Conservation (phyloP, 2,888 invertebrate species). For the Aquatica leii region DNA sequence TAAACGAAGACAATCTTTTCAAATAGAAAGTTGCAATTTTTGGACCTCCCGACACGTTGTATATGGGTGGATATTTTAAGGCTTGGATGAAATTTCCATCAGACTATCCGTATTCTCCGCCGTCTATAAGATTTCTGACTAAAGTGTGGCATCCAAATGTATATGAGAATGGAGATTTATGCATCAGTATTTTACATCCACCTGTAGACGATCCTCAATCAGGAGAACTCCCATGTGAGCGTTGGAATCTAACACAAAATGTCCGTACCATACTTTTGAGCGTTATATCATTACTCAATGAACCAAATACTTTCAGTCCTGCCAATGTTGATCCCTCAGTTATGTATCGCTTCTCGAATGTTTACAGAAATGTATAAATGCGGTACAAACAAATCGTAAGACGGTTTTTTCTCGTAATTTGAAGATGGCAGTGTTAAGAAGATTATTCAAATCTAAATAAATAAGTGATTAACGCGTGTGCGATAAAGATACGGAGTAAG, state of each 20-base stretch:
- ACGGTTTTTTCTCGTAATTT: too few species aligned
- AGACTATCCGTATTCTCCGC: constrained; percentile 99
- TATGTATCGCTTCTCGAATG: constrained; percentile 98
- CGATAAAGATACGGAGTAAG: too few species aligned
- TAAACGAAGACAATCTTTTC: constrained; percentile 97
- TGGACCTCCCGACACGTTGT: constrained; percentile 98
- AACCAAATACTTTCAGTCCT: constrained; percentile 99
- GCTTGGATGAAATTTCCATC: constrained; percentile 98
- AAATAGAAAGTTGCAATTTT: constrained; percentile 99
- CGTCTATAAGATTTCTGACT: constrained; percentile 95
- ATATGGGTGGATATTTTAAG: constrained; percentile 99
- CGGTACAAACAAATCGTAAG: too few species aligned
- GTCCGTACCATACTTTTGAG: constrained; percentile 98
- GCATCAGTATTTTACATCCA: constrained; percentile 99
- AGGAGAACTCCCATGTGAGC: constrained; percentile 97
- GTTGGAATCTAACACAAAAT: constrained; percentile 99
- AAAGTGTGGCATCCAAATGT: constrained; percentile 99
- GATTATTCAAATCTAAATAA: too few species aligned
- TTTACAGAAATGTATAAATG: too few species aligned
- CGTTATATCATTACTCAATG: constrained; percentile 97
- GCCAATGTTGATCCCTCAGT: constrained; percentile 99
- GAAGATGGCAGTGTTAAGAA: too few species aligned
- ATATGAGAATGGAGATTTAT: constrained; percentile 99
- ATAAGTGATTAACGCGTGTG: too few species aligned
- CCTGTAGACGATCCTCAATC: constrained; percentile 99